phyloP scores from a whole-genome alignment of 2,888 invertebrate genomes.

The Zonitis immaculata region DNA sequence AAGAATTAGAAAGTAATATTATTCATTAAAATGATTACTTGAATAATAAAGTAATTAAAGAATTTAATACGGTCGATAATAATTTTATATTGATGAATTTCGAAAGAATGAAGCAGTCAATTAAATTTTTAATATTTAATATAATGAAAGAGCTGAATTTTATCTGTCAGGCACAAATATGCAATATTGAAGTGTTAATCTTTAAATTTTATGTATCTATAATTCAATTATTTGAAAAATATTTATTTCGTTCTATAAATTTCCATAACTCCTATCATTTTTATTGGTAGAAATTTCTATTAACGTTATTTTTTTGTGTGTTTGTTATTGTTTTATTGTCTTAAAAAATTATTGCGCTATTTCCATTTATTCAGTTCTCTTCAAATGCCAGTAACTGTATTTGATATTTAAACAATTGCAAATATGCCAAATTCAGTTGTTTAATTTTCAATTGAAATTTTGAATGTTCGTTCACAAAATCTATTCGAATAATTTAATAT shows the following conservation, averaged over 20 bases:
- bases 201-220: not conserved
- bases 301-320: no score
- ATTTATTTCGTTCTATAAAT: no score
- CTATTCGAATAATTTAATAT: not conserved
- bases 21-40: conserved; percentile 5
- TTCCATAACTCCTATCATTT: no score
- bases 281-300: not conserved
- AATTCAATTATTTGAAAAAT: not conserved
- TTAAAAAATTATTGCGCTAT: not conserved
- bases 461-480: no score
- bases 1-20: conserved; percentile 5
- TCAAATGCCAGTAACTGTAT: not conserved
- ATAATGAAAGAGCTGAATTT: not conserved
- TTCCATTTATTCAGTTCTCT: not conserved
- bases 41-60: conserved; percentile 3
- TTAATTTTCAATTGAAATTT: not conserved
- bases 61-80: not conserved
- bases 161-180: not conserved
- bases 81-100: not conserved
- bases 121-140: not conserved
- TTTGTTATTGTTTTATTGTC: not conserved
- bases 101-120: not conserved
- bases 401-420: not conserved
- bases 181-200: not conserved
- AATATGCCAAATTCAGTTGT: not conserved